These are phyloP conservation scores for Bos indicus DNA, from an alignment of 2,113 vertebrate genomes.

Conservation along the genomic window DNA sequence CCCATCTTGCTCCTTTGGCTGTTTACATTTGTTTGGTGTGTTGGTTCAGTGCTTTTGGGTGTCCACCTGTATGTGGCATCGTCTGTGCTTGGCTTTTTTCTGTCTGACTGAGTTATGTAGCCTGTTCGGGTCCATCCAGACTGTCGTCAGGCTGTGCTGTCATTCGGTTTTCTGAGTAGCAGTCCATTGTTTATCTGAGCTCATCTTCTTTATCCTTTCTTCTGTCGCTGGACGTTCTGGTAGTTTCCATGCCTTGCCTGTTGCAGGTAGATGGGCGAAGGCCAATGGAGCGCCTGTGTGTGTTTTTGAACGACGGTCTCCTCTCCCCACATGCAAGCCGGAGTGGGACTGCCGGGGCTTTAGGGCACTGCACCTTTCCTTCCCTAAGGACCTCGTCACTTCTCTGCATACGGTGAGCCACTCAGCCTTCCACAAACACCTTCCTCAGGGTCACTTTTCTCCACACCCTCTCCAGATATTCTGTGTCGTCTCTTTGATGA, in stretches of 20 bases:
- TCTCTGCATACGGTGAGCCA: background rate
- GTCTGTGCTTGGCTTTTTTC: background rate
- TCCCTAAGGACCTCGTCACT: background rate
- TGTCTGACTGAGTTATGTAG: background rate
- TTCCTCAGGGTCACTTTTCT: background rate
- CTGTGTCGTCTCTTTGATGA: background rate
- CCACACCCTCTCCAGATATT: background rate
- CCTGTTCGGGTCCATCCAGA: background rate
- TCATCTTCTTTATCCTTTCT: background rate
- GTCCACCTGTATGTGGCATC: background rate
- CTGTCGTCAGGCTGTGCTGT: background rate
- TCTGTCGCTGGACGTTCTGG: background rate
- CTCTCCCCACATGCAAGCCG: background rate
- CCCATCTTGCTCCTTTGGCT: background rate
- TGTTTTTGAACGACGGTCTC: fast-evolving
- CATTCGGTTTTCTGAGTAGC: background rate
- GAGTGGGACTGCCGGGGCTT: background rate
- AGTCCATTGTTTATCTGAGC: background rate
- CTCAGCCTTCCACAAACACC: background rate
- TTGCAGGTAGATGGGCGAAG: background rate
- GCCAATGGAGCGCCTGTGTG: fast-evolving
- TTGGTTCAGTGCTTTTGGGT: background rate
- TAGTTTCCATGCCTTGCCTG: background rate
- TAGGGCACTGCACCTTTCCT: background rate
- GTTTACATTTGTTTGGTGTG: background rate